Percentiles rank a stretch among this genome's conserved stretches.
Conservation (phyloP, 2,113 vertebrate species). For the Pogonocichla stellata region DNA sequence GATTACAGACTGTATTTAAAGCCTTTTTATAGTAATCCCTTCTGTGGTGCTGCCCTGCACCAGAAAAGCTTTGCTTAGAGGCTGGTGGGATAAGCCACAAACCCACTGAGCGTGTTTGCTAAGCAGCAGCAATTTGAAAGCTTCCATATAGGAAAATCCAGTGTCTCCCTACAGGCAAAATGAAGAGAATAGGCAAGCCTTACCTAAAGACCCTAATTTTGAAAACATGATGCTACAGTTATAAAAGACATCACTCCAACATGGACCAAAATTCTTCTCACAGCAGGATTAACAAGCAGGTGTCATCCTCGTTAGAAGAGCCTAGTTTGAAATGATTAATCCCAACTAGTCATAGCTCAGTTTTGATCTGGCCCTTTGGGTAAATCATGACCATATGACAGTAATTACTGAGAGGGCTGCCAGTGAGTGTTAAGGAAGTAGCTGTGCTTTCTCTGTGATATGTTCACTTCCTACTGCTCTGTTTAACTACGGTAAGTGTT, state of each 20-base stretch:
- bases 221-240: neutral
- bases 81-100: slow-evolving; percentile 59
- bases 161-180: neutral
- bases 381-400: neutral
- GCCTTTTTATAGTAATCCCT: slow-evolving; percentile 63
- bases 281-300: neutral
- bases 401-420: neutral
- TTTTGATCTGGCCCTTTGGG: neutral
- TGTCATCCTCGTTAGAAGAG: neutral
- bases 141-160: slow-evolving; percentile 29
- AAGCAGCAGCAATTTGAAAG: slow-evolving; percentile 44
- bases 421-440: neutral
- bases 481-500: neutral
- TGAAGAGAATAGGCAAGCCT: neutral
- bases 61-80: slow-evolving; percentile 58
- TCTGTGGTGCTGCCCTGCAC: slow-evolving; percentile 53
- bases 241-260: neutral
- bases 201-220: neutral
- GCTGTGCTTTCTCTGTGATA: neutral
- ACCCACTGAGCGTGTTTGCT: neutral
- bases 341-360: neutral
- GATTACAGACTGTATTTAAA: slow-evolving; percentile 65
- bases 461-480: neutral
- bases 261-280: neutral
- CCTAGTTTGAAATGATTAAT: neutral